Percentiles rank a stretch among this genome's conserved stretches.
These are phyloP conservation scores for Caenorhabditis sulstoni DNA, from an alignment of 2,888 invertebrate genomes.

Conservation along the genomic window DNA sequence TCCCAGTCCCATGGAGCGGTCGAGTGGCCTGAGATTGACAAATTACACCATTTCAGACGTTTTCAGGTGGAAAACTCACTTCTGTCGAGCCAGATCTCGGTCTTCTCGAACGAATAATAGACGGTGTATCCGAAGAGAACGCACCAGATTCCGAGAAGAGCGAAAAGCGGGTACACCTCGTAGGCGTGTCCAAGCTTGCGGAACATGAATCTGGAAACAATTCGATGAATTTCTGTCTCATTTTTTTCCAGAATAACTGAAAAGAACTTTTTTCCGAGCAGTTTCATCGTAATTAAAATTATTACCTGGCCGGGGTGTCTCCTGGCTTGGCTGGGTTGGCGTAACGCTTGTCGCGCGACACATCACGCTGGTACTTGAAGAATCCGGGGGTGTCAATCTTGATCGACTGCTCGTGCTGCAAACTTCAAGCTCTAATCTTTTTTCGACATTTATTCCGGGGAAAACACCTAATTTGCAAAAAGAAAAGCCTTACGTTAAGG, in stretches of 20 bases:
- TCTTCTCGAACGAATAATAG: constrained; percentile 75
- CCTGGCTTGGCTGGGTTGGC: constrained; percentile 75
- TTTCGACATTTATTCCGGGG: not conserved
- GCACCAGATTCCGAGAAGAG: constrained; percentile 71
- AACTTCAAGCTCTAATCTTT: not conserved
- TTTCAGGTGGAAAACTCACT: constrained; percentile 59
- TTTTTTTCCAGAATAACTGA: constrained; percentile 3
- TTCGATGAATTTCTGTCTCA: not conserved
- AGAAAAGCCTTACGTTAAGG: constrained; percentile 27
- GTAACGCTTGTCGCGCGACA: constrained; percentile 75
- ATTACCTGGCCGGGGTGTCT: constrained; percentile 73
- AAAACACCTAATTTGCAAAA: constrained; percentile 3
- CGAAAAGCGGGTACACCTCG: constrained; percentile 76
- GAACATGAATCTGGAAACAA: constrained; percentile 71
- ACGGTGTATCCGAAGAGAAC: constrained; percentile 71
- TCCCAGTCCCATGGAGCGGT: constrained; percentile 79
- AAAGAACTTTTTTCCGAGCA: no score
- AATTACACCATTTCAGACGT: not conserved
- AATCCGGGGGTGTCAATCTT: constrained; percentile 67
- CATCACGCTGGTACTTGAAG: constrained; percentile 76
- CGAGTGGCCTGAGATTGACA: constrained; percentile 71
- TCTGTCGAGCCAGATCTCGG: constrained; percentile 78
- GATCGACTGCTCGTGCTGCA: constrained; percentile 59
- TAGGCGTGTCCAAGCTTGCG: constrained; percentile 76
- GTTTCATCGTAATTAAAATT: no score